Base-by-base conservation (phyloP, 2,797 vertebrate species). In the Limosa lapponica region DNA sequence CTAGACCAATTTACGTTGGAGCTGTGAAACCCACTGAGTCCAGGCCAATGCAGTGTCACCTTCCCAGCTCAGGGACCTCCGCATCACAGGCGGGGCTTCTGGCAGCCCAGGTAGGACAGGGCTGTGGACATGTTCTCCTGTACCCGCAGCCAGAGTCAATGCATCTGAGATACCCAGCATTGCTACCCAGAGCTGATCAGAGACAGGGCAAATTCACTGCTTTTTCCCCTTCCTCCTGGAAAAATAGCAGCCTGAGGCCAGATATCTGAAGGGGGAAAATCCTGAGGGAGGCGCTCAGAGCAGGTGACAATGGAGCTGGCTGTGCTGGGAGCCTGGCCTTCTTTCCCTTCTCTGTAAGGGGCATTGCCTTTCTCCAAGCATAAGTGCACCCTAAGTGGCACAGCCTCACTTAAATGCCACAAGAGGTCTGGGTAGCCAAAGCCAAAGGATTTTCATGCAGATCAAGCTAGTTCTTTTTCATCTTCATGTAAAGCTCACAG, bases 41-140 rank as follows among this genome's bases (percentile, higher is more conserved):
- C 48, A 49, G 54, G 24, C 30, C 30, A 72, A 27, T 2, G 23
- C 32, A 24, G 36, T 3, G 13, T 2, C 58, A 51, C n/a, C 32
- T 59, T 6, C 20, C 7, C 77, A 51, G 43, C 39, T 30, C 1
- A 2, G 10, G 48, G 39, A 51, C 41, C 39, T 44, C 49, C 12
- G 4, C 25, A 43, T 64, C 65, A 23, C 46, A 18, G 1, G 0
- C 72, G n/a, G 46, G 67, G 43, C 62, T 77, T 46, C 55, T 61
- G 67, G 55, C 49, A 67, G 57, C 32, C 13, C 34, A 20, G 49
- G 69, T 1, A 59, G 57, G 36, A 64, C 0, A 0, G 1, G 1
- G 18, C 36, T 70, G 19, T 1, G 3, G 23, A 16, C 37, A 41
- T 0, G 1, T 37, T 36, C 39, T 55, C 36, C 49, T 4, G 3